Conservation (phyloP, 2,113 vertebrate genomes). For the Pluvialis apricaria region DNA sequence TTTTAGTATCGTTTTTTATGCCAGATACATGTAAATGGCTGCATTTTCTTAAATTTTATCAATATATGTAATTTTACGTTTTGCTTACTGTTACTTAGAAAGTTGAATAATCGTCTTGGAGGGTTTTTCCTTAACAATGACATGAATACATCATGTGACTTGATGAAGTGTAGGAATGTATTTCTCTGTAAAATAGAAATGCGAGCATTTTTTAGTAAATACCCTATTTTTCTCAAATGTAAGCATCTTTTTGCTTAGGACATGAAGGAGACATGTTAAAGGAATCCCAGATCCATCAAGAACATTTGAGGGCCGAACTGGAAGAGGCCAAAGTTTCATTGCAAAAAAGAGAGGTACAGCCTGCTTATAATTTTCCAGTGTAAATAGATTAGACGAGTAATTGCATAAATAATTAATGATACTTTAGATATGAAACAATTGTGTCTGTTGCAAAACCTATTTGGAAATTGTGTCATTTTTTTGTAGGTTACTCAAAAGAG, state of each 20-base stretch:
- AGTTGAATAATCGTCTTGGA: background rate
- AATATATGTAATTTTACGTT: background rate
- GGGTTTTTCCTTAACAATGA: background rate
- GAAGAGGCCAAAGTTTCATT: constrained; percentile 71
- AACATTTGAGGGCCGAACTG: constrained; percentile 76
- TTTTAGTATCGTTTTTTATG: background rate
- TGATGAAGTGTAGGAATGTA: background rate
- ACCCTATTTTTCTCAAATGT: background rate
- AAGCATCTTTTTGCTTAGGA: constrained; percentile 64
- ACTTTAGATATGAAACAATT: background rate
- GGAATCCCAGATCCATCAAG: constrained; percentile 70
- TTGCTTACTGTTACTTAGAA: background rate
- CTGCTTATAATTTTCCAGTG: background rate
- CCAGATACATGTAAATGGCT: background rate
- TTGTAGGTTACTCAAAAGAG: constrained; percentile 70
- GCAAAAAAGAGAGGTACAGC: constrained; percentile 77
- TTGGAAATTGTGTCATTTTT: background rate
- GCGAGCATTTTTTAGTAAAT: background rate
- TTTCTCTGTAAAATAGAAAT: background rate
- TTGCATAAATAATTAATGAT: background rate
- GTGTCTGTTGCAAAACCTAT: background rate
- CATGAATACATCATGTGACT: background rate
- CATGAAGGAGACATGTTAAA: constrained; percentile 74
- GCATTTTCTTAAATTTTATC: background rate
- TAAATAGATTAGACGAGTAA: background rate